phyloP scores from a whole-genome alignment of 2,888 invertebrate genomes.

The Morpho helenor region DNA sequence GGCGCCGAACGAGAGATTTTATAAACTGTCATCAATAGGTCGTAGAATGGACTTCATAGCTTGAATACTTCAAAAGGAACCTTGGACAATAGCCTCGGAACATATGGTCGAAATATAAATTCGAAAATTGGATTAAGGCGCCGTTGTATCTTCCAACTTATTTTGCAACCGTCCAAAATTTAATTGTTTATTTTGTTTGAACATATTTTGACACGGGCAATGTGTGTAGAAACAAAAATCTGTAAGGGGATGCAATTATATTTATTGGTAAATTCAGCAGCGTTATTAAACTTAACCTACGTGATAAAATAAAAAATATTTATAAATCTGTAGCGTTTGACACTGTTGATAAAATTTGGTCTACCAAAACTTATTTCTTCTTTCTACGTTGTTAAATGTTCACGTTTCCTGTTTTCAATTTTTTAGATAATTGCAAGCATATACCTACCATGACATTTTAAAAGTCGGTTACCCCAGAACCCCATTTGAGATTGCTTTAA shows the following conservation, averaged over 20 bases:
- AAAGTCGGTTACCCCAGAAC: too few relatives aligned
- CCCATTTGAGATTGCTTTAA: too few relatives aligned
- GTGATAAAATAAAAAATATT: too few relatives aligned
- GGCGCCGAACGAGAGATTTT: slow-evolving; percentile 46
- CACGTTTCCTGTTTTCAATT: too few relatives aligned
- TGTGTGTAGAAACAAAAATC: background rate
- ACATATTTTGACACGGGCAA: slow-evolving; percentile 53
- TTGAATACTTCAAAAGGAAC: slow-evolving; percentile 51
- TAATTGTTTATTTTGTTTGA: slow-evolving; percentile 50
- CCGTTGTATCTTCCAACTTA: slow-evolving; percentile 49
- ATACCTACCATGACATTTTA: too few relatives aligned
- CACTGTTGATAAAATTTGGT: too few relatives aligned
- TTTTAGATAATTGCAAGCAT: too few relatives aligned
- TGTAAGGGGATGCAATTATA: background rate
- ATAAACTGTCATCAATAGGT: slow-evolving; percentile 64
- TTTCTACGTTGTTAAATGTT: too few relatives aligned
- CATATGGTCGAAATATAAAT: slow-evolving; percentile 61
- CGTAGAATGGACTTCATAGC: slow-evolving; percentile 44
- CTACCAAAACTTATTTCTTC: too few relatives aligned
- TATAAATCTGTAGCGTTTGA: too few relatives aligned
- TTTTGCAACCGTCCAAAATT: slow-evolving; percentile 45
- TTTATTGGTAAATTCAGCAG: too few relatives aligned
- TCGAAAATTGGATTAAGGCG: slow-evolving; percentile 68
- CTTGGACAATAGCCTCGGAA: slow-evolving; percentile 56
- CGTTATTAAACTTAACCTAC: too few relatives aligned